Base-by-base conservation (phyloP, 2,888 invertebrate species). In the Idaea straminata region DNA sequence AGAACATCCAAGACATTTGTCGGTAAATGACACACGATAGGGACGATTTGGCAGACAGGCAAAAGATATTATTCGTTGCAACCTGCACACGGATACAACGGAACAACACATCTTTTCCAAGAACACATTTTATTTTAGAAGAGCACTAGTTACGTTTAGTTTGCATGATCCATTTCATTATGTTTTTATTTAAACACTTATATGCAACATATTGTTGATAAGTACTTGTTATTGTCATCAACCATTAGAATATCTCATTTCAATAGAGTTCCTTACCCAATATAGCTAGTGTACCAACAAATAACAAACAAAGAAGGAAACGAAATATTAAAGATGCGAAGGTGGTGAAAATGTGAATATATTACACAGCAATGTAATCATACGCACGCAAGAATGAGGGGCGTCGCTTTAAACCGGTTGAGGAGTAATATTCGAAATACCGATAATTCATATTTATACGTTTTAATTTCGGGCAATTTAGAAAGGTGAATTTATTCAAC, bases 291-390 rank as follows among this genome's bases (percentile, higher is more conserved):
- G 47, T 47, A 69, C 63, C 66, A 68, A 62, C 65, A 47, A 61
- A 47, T 64, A 66, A 64, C 63, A 60, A 83, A 83, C 79, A 83
- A 83, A 84, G 78, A 77, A 82, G 83, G 82, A 85, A 88, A 85
- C 78, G 78, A 84, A 87, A 87, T 80, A 87, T 87, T 85, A 88
- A 81, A 83, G 85, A 91, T 88, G 87, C 84, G 82, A 86, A 90
- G 87, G 89, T 89, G 90, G 88, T 88, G 89, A 89, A 90, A 91
- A 91, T 89, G 85, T 88, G 88, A 91, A 91, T 92, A 90, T 88
- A 92, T 92, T 91, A 90, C 84, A 84, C 83, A 81, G 87, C 83
- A 85, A 85, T 83, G 85, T 88, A 91, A 91, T 91, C 89, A 90
- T 85, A 89, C 88, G 88, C 91, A 92, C 91, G 92, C 92, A 85